A percentile compares a stretch with the other conserved stretches of the same genome.
Conservation (phyloP, 2,113 vertebrate genomes). For the Rhodinocichla rosea region DNA sequence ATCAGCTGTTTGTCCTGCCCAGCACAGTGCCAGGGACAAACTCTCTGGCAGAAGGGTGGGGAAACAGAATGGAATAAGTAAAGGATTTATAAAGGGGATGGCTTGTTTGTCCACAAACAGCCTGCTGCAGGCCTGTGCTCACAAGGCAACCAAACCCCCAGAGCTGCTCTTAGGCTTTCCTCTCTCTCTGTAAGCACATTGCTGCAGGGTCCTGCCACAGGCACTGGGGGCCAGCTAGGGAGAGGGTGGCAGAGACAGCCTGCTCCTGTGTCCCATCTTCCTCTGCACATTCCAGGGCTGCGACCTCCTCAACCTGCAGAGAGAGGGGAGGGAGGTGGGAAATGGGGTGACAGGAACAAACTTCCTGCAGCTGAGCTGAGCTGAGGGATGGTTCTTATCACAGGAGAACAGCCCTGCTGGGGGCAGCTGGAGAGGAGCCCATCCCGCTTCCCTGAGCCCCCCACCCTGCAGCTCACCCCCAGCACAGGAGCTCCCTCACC, state of each 20-base stretch:
- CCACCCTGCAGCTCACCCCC: neutral
- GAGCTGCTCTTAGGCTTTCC: neutral
- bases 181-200: neutral
- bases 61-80: neutral
- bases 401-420: neutral
- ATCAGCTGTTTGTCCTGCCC: neutral
- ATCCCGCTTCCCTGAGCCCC: neutral
- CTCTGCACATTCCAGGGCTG: neutral
- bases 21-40: neutral
- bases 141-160: neutral
- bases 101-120: neutral
- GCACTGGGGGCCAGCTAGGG: accelerated
- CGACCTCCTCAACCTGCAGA: neutral
- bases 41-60: neutral
- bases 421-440: neutral
- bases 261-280: neutral
- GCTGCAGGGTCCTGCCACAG: neutral
- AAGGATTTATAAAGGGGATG: neutral
- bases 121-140: neutral
- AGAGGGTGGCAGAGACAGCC: neutral
- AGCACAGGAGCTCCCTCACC: neutral
- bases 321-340: constrained; percentile 10
- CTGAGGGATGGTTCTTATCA: neutral
- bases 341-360: neutral
- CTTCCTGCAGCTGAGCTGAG: neutral